Evolutionary conservation across 2,888 invertebrate genomes (phyloP), one percentile per base, ranked within the genome.

Genomic region (Sylvicola cinctus): DNA sequence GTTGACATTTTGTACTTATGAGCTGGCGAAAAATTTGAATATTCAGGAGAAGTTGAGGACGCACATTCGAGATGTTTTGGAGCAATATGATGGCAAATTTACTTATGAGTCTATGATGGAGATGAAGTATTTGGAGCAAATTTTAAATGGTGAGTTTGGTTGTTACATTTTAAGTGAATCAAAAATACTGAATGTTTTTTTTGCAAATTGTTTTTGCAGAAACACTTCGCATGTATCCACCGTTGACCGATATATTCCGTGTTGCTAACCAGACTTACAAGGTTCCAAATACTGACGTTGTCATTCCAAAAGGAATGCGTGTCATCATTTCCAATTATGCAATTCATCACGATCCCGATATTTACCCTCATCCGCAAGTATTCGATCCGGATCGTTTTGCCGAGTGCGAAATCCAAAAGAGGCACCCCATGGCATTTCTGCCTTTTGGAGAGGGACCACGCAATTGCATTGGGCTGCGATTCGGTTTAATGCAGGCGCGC

Each of bases 81-180:
- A 44, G 11, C 50, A 48, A 17, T 45, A 60, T 32, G 46, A 54
- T 3, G 54, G 55, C 0, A 41, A 55, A 37, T 41, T 65, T 6
- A 58, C 52, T 5, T 63, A 62, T 41, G 63, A 65, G 7, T 51
- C 58, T 2, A 41, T 63, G 35, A 46, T 47, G 39, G 59, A 63
- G 20, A 54, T 67, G 57, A 47, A 49, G 0, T 66, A 63, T 43
- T 41, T 66, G 36, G 59, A 61, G 33, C 54, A 57, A 43, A 58
- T 62, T 6, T 45, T 65, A 2, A 47, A 46, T 31, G 64, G 63
- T 64, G 43, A 40, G 42, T 38, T 7, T 8, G 34, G 3, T n/a
- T n/a, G 17, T 23, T 15, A 15, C n/a, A n/a, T n/a, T n/a, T n/a
- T n/a, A n/a, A n/a, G n/a, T n/a, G n/a, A n/a, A 25, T 29, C 16